Conservation (phyloP, 1,140 invertebrate genomes). For the Scaptomyza pallida region DNA sequence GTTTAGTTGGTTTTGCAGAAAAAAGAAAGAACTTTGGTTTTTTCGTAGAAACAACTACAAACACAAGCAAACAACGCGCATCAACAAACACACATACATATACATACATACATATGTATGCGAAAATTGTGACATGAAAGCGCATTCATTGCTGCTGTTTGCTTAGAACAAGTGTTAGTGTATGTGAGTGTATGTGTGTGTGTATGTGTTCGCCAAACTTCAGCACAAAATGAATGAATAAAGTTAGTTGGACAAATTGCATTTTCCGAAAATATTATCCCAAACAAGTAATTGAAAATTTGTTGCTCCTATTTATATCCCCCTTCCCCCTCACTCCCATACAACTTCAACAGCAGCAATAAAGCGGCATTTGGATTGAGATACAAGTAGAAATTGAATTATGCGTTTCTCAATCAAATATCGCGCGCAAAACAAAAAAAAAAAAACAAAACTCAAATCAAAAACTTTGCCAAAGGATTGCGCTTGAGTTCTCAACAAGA, state of each 20-base stretch:
- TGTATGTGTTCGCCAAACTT: slow-evolving; percentile 52
- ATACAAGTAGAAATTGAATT: neutral
- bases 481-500: too few relatives aligned
- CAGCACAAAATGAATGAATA: slow-evolving; percentile 75
- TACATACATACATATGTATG: slow-evolving; percentile 19
- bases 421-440: too few relatives aligned
- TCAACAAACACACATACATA: neutral
- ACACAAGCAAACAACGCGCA: slow-evolving; percentile 69
- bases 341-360: too few relatives aligned
- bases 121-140: slow-evolving; percentile 41
- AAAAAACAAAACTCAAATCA: too few relatives aligned
- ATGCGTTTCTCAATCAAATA: too few relatives aligned
- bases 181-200: slow-evolving; percentile 24
- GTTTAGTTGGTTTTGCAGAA: slow-evolving; percentile 53
- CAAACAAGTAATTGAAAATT: slow-evolving; percentile 80
- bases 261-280: slow-evolving; percentile 78
- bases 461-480: too few relatives aligned
- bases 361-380: too few relatives aligned
- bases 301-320: slow-evolving; percentile 69
- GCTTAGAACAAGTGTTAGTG: slow-evolving; percentile 49
- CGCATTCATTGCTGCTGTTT: slow-evolving; percentile 68
- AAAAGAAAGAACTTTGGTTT: slow-evolving; percentile 65
- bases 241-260: slow-evolving; percentile 79
- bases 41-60: slow-evolving; percentile 65
- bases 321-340: too few relatives aligned